Evolutionary conservation across 2,113 vertebrate genomes (phyloP).

Genomic region (Ia io): DNA sequence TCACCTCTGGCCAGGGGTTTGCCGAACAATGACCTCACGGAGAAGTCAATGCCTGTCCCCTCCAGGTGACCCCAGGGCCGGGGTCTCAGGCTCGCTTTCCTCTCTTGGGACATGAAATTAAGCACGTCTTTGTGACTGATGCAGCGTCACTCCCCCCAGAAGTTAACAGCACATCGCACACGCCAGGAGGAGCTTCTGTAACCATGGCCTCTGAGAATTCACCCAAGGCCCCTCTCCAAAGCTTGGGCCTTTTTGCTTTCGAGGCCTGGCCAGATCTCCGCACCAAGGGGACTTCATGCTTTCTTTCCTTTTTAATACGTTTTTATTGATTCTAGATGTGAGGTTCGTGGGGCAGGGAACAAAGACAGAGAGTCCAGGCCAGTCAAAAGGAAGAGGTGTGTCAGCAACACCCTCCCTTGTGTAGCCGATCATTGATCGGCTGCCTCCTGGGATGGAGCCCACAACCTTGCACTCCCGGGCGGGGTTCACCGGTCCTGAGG

Average conservation of each 20-base stretch:
- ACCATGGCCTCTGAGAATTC: not conserved
- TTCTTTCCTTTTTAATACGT: not conserved
- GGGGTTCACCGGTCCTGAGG: too few relatives aligned
- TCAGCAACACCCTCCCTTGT: too few relatives aligned
- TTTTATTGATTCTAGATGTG: too few relatives aligned
- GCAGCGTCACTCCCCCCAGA: not conserved
- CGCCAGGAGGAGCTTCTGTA: too few relatives aligned
- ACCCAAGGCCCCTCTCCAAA: not conserved
- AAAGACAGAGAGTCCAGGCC: too few relatives aligned
- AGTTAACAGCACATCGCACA: not conserved
- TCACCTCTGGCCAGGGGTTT: constrained; percentile 37
- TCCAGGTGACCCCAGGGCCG: not conserved
- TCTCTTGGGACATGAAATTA: not conserved
- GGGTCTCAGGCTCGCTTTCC: not conserved
- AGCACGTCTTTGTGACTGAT: constrained; percentile 23
- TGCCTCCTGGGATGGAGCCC: too few relatives aligned
- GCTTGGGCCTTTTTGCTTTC: not conserved
- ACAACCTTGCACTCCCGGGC: too few relatives aligned
- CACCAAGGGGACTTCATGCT: not conserved
- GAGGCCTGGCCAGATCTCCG: not conserved
- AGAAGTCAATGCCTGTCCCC: constrained; percentile 34
- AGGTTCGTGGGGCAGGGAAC: too few relatives aligned
- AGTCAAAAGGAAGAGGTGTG: too few relatives aligned
- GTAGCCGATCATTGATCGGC: too few relatives aligned
- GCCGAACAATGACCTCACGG: not conserved